A percentile compares a stretch with the other conserved stretches of the same genome.
These are phyloP conservation scores for Drosophila sechellia DNA, from an alignment of 1,140 invertebrate genomes.

Conservation along the genomic window DNA sequence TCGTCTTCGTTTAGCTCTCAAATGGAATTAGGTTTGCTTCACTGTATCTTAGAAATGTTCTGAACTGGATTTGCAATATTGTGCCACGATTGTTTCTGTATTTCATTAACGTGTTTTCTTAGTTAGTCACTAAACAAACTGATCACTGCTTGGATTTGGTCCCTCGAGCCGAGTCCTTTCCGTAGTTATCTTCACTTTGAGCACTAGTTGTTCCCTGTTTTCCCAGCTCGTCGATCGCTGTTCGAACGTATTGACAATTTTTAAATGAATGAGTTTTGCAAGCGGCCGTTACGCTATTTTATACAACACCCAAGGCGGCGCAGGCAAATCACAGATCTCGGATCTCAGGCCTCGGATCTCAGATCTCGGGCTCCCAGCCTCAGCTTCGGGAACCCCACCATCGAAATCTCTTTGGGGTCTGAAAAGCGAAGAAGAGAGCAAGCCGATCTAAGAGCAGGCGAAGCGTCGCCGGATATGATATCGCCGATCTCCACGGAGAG, in stretches of 20 bases:
- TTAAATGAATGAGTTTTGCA: slow-evolving; percentile 70
- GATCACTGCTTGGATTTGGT: slow-evolving; percentile 2
- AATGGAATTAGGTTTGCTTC: not conserved
- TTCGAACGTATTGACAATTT: slow-evolving; percentile 71
- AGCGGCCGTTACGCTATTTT: slow-evolving; percentile 59
- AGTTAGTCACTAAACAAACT: slow-evolving; percentile 15
- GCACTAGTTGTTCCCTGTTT: slow-evolving; percentile 15
- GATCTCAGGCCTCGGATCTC: slow-evolving; percentile 10
- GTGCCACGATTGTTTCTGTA: slow-evolving; percentile 78
- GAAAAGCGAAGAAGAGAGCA: slow-evolving; percentile 19
- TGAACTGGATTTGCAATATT: slow-evolving; percentile 82
- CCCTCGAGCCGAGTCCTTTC: slow-evolving; percentile 4
- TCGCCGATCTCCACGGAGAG: slow-evolving; percentile 19
- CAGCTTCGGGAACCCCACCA: slow-evolving; percentile 37
- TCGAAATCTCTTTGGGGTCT: slow-evolving; percentile 27
- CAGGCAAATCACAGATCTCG: slow-evolving; percentile 36
- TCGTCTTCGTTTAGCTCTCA: slow-evolving; percentile 25
- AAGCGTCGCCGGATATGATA: slow-evolving; percentile 24
- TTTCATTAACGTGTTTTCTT: slow-evolving; percentile 79
- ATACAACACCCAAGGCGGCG: slow-evolving; percentile 51
- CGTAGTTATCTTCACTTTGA: slow-evolving; percentile 2
- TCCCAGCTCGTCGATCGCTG: slow-evolving; percentile 11
- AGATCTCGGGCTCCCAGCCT: slow-evolving; percentile 29
- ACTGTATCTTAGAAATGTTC: slow-evolving; percentile 67
- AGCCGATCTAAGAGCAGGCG: slow-evolving; percentile 23